Percentiles rank a stretch among this genome's conserved stretches.
phyloP scores from a whole-genome alignment of 2,888 invertebrate genomes.

The Apotomis turbidana region DNA sequence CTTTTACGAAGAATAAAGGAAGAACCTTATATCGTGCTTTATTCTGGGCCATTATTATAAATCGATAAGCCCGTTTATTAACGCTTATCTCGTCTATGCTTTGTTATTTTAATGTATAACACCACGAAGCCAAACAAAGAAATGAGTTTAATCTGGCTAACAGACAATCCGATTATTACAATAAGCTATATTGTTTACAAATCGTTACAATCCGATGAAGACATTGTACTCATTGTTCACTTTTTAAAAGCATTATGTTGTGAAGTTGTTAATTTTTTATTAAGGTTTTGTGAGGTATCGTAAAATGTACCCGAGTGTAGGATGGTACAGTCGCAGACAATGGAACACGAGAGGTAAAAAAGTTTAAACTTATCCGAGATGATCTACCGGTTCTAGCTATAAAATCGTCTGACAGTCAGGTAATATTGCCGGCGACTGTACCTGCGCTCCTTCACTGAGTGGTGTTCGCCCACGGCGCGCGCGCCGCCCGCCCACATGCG shows the following conservation, averaged over 20 bases:
- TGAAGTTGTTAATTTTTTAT: conserved; percentile 67
- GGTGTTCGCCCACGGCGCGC: conserved; percentile 70
- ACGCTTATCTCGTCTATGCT: neutral
- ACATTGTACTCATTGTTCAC: conserved; percentile 49
- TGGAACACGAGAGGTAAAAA: neutral
- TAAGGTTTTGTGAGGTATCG: conserved; percentile 64
- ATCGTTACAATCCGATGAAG: conserved; percentile 5
- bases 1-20: no score
- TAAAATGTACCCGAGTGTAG: conserved; percentile 69
- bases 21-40: no score
- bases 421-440: conserved; percentile 31
- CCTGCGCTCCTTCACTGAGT: conserved; percentile 71
- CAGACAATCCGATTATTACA: conserved; percentile 13
- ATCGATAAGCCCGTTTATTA: no score
- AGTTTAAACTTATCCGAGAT: neutral
- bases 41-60: no score
- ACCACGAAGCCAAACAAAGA: conserved; percentile 8
- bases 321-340: conserved; percentile 46
- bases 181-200: conserved; percentile 47
- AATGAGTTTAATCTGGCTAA: conserved; percentile 19
- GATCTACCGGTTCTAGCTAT: conserved; percentile 30
- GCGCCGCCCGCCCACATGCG: conserved; percentile 73
- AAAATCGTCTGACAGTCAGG: neutral
- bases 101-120: neutral
- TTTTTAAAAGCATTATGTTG: conserved; percentile 57